Percentiles rank a stretch among this genome's conserved stretches.
These are phyloP conservation scores for Drosophila mayaguana DNA, from an alignment of 2,888 invertebrate species.

Conservation along the genomic window DNA sequence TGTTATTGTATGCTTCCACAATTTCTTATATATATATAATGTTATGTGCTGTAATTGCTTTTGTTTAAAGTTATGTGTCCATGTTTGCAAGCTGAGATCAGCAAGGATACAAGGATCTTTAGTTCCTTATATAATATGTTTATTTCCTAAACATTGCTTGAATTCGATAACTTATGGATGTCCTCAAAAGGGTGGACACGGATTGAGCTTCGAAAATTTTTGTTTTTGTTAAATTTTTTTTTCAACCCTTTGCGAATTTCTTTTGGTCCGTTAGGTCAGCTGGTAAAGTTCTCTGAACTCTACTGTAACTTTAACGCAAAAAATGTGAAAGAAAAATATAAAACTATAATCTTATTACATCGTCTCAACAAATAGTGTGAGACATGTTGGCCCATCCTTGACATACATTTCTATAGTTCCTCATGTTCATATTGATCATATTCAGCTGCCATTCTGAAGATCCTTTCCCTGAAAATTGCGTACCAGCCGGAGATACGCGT, in stretches of 20 bases:
- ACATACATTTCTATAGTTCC: constrained; percentile 44
- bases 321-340: constrained; percentile 60
- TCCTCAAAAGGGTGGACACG: constrained; percentile 43
- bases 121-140: no score
- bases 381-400: constrained; percentile 57
- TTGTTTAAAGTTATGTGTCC: no score
- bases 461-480: constrained; percentile 54
- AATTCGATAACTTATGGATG: background rate
- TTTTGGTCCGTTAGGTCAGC: constrained; percentile 54
- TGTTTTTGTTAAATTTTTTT: constrained; percentile 35
- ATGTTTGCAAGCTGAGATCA: no score
- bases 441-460: constrained; percentile 72
- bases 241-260: constrained; percentile 54
- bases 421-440: constrained; percentile 51
- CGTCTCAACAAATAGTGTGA: constrained; percentile 68
- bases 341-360: constrained; percentile 79
- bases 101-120: no score
- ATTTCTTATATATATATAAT: no score
- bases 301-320: constrained; percentile 19
- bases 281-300: constrained; percentile 62
- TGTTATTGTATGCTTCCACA: no score
- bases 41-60: no score
- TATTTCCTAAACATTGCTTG: background rate
- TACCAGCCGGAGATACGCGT: constrained; percentile 76
- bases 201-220: constrained; percentile 41